Evolutionary conservation across 2,797 vertebrate genomes (phyloP), one percentile per base, ranked within the genome.

Genomic region (Cirrhinus molitorella): DNA sequence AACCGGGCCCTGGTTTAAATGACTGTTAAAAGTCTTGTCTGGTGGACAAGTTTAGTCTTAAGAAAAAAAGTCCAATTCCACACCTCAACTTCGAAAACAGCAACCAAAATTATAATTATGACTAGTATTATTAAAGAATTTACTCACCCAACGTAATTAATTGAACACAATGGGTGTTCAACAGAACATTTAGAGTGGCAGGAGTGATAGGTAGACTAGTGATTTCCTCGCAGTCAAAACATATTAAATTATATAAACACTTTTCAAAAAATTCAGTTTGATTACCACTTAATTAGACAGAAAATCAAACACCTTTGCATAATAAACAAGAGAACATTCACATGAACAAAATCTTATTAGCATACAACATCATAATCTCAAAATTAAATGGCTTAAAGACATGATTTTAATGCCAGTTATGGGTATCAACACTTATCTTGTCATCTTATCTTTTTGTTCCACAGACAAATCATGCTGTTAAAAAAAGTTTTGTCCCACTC

Each of bases 271-370:
- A 40, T 47, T 16, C 4, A 9, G 1, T 55, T 74, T 16, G 13
- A 74, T 23, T 34, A 57, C 51, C 31, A 8, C 12, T 74, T 53
- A 3, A n/a, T 74, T 37, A 5, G 19, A 74, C 49, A 66, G 9
- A 14, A 53, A 73, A 55, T 74, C 45, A 55, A 74, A 74, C 49
- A 55, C 34, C 17, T 17, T 76, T n/a, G 31, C 51, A 57, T 74
- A 16, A 74, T 53, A 74, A 74, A 55, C 21, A 55, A 74, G 13
- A 45, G 2, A 43, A 57, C 13, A 59, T 76, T 76, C 73, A 76
- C 73, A 75, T 40, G 14, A 59, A 40, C 13, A 55, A 25, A 61
- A 34, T 57, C 53, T 3, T 57, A n/a, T 37, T 23, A 12, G 10
- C 47, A 75, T n/a, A n/a, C 40, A 43, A 25, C 73, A 49, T 10